Conservation (phyloP, 2,888 invertebrate genomes). For the Nemotelus pantherinus region DNA sequence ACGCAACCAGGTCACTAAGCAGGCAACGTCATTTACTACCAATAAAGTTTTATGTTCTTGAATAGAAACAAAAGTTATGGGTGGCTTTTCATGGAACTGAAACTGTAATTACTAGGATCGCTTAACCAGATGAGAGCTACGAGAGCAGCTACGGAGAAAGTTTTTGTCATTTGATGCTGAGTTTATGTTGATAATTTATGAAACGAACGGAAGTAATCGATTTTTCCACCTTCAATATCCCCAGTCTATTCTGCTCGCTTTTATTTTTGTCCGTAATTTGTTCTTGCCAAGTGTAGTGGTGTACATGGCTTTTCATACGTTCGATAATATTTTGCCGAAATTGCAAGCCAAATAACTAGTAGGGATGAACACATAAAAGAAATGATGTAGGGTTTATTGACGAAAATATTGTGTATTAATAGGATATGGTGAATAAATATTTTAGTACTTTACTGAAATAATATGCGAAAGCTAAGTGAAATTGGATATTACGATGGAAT, state of each 20-base stretch:
- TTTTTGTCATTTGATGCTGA: constrained; percentile 15
- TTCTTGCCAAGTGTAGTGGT: not conserved
- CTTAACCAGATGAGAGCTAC: constrained; percentile 5
- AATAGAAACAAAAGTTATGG: constrained; percentile 37
- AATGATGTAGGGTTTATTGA: too few species aligned
- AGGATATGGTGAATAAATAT: too few species aligned
- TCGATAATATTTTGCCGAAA: too few species aligned
- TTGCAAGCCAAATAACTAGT: too few species aligned
- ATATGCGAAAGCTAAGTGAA: too few species aligned
- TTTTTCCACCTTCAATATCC: not conserved
- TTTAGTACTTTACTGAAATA: too few species aligned
- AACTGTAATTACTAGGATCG: constrained; percentile 32
- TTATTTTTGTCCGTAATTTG: not conserved
- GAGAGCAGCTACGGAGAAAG: not conserved
- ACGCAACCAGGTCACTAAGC: not conserved
- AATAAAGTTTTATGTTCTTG: constrained; percentile 25
- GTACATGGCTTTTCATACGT: too few species aligned
- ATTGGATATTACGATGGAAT: too few species aligned
- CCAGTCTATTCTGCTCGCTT: not conserved
- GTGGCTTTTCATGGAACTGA: not conserved
- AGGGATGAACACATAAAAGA: too few species aligned
- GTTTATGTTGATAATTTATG: constrained; percentile 19
- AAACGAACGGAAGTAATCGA: constrained; percentile 12
- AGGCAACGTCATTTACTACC: constrained; percentile 27
- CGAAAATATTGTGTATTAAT: too few species aligned